Evolutionary conservation across 2,113 vertebrate species (phyloP).

Genomic region (Spea bombifrons): DNA sequence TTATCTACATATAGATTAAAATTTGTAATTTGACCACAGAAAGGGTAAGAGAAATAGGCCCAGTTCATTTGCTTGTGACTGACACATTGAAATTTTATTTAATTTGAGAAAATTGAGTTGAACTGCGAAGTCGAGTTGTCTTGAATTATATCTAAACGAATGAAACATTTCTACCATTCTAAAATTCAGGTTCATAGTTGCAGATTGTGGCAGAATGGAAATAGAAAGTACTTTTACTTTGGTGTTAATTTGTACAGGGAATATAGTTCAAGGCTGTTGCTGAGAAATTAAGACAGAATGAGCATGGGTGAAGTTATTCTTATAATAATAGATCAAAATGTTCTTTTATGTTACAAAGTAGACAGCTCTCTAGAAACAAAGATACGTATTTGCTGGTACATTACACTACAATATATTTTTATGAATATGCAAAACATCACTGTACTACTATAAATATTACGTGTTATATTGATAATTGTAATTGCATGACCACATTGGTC

Average conservation of each 20-base stretch:
- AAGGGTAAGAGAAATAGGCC: conserved; percentile 83
- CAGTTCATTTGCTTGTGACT: conserved; percentile 75
- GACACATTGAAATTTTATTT: conserved; percentile 86
- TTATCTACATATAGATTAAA: conserved; percentile 99
- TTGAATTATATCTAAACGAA: conserved; percentile 51
- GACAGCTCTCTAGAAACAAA: too few species aligned
- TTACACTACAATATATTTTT: too few species aligned
- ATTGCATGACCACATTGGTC: too few species aligned
- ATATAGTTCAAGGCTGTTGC: background rate
- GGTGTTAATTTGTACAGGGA: background rate
- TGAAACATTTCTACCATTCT: conserved; percentile 13
- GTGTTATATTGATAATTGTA: too few species aligned
- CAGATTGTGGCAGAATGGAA: background rate
- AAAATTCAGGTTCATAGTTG: conserved; percentile 5
- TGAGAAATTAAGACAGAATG: background rate
- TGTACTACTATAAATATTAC: too few species aligned
- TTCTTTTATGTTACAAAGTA: too few species aligned
- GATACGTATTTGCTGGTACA: too few species aligned
- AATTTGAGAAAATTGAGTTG: conserved; percentile 87
- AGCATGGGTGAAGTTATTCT: too few species aligned
- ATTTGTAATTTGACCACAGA: conserved; percentile 89
- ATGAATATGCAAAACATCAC: too few species aligned
- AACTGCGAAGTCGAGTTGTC: conserved; percentile 75
- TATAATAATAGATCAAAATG: too few species aligned
- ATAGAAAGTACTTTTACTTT: conserved; percentile 5